phyloP scores from a whole-genome alignment of 2,797 vertebrate genomes.

The Mormyrus hasselquistii region DNA sequence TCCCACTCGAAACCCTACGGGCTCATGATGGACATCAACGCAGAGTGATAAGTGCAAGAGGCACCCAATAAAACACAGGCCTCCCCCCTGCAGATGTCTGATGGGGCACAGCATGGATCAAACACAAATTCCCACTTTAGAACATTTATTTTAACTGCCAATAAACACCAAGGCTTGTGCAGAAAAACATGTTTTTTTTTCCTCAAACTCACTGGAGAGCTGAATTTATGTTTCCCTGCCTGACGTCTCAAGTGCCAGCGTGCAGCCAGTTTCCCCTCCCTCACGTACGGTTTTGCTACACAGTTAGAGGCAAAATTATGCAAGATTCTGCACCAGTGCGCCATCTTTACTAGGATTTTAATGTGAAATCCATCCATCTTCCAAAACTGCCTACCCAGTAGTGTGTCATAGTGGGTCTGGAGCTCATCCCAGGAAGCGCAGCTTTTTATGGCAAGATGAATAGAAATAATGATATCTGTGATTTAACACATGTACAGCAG shows the following conservation, averaged over 20 bases:
- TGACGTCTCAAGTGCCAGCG: not conserved
- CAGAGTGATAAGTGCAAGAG: not conserved
- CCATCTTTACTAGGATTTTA: not conserved
- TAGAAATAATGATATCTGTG: not conserved
- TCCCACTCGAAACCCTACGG: not conserved
- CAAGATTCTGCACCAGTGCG: not conserved
- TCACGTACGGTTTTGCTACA: not conserved
- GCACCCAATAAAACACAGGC: not conserved
- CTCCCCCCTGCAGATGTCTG: not conserved
- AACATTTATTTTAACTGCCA: not conserved
- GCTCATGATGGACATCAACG: not conserved
- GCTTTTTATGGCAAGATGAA: not conserved
- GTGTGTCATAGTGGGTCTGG: not conserved
- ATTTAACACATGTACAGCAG: not conserved
- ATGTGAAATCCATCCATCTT: slow-evolving; percentile 1
- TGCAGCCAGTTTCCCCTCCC: not conserved
- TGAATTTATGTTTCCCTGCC: not conserved
- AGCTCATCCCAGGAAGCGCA: not conserved
- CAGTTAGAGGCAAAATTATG: not conserved
- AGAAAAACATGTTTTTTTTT: not conserved
- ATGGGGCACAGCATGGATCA: not conserved
- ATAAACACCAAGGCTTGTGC: not conserved
- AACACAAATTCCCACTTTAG: not conserved
- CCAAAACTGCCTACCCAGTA: not conserved
- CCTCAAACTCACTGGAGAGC: not conserved